Base-by-base conservation (phyloP, 1,140 invertebrate species). In the Dreissena rostriformis region DNA sequence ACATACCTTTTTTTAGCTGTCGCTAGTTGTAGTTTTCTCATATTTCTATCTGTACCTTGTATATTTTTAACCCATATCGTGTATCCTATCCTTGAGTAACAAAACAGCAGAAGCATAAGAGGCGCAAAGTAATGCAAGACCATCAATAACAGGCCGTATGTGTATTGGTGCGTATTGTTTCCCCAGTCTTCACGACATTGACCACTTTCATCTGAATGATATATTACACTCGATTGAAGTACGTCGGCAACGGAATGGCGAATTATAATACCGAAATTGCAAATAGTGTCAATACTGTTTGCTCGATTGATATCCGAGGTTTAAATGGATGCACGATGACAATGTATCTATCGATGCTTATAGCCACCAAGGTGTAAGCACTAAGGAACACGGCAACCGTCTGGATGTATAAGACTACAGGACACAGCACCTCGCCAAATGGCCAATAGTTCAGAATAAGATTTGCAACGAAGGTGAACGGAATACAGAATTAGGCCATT, bases 351-450 rank as follows among this genome's bases (percentile, higher is more conserved):
- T 99, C 98, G 0, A 97, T 97, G 82, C 97, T 97, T 97, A 99
- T 98, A 61, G 98, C 97, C 78, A 97, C 97, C 7, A 99, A 94
- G 88, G 99, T 97, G 78, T 98, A 97, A 67, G 97, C 97, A 87
- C 97, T 97, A 0, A 98, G 98, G 91, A 99, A 98, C 92, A 99
- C 98, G 88, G 98, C 98, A 66, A 99, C 97, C 28, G 97, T 97
- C 0, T 98, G 98, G 0, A 96, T 96, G 26, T 97, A 98, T 96
- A 98, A 87, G 19, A 91, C 90, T n/a, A 91, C 95, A 89, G 98
- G 98, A 94, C 98, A 99, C 95, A 98, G 97, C 53, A 96, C 94
- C 19, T 96, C 95, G 2, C 97, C 98, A 90, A 99, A 99, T 0
- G 96, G 96, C 98, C 98, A 99, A 22, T 96, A 95, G 51, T 96